Conservation (phyloP, 2,797 vertebrate genomes). For the Clarias platycephalus region DNA sequence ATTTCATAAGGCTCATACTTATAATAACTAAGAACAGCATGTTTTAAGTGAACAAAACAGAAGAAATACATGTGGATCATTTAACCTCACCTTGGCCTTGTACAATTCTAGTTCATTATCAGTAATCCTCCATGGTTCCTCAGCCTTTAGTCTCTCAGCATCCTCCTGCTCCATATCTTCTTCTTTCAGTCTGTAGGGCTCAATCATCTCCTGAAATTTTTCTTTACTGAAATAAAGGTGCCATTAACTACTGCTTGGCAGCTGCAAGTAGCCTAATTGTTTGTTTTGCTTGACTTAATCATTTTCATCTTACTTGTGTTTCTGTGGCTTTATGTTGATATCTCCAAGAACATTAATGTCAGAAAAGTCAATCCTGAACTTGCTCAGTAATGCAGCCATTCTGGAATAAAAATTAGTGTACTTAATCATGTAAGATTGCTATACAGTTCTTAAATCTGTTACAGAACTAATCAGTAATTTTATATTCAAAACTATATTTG, state of each 20-base stretch:
- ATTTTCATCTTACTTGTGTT: constrained; percentile 82
- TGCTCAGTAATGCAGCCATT: constrained; percentile 96
- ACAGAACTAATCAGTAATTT: not conserved
- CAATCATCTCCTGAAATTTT: constrained; percentile 91
- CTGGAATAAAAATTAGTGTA: constrained; percentile 64
- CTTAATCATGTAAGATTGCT: not conserved
- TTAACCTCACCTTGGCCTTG: constrained; percentile 85
- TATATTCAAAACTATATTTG: not conserved
- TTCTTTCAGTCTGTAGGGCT: constrained; percentile 91
- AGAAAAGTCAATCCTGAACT: constrained; percentile 96
- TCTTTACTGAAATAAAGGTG: constrained; percentile 73
- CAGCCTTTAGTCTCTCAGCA: constrained; percentile 90
- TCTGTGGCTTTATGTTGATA: constrained; percentile 97
- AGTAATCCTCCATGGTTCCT: constrained; percentile 96
- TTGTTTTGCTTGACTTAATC: not conserved
- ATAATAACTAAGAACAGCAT: not conserved
- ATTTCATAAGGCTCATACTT: not conserved
- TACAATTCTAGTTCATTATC: constrained; percentile 97
- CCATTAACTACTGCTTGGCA: not conserved
- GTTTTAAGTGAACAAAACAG: not conserved
- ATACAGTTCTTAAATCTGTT: not conserved
- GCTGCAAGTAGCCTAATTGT: not conserved
- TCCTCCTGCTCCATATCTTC: constrained; percentile 96
- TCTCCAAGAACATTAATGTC: constrained; percentile 96
- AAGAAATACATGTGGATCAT: not conserved